Percentiles rank a stretch among this genome's conserved stretches.
phyloP scores from a whole-genome alignment of 37 sponge, comb jelly and placozoan species.

The Spongilla lacustris region DNA sequence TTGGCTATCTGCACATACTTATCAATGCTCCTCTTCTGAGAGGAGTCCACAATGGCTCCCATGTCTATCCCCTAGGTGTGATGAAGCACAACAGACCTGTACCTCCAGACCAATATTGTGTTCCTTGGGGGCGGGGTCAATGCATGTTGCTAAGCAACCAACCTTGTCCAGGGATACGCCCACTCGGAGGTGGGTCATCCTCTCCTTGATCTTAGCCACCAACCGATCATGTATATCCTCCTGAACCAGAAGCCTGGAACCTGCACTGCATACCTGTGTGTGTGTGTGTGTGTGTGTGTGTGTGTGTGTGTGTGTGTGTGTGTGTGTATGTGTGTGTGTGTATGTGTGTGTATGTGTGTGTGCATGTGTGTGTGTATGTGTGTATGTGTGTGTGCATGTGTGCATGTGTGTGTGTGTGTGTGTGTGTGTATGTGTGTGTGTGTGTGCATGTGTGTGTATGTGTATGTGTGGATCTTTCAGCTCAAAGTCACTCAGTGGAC shows the following conservation, averaged over 20 bases:
- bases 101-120: no score
- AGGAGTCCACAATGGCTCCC: constrained; percentile 90
- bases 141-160: not conserved
- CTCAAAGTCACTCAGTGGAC: no score
- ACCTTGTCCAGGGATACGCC: constrained; percentile 86
- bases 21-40: constrained; percentile 82
- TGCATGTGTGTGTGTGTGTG: not conserved
- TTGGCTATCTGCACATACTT: constrained; percentile 81
- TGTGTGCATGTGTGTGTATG: no score
- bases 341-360: no score
- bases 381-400: not conserved
- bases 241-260: constrained; percentile 88
- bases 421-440: no score
- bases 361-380: no score
- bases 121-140: no score
- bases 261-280: constrained; percentile 95
- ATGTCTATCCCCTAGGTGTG: constrained; percentile 80
- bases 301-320: not conserved
- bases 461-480: not conserved
- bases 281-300: not conserved
- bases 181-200: constrained; percentile 87
- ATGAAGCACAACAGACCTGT: not conserved
- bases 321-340: not conserved
- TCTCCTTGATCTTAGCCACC: constrained; percentile 85
- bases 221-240: constrained; percentile 79